phyloP scores from a whole-genome alignment of 2,888 invertebrate genomes.

The Acanthococcus lagerstroemiae region DNA sequence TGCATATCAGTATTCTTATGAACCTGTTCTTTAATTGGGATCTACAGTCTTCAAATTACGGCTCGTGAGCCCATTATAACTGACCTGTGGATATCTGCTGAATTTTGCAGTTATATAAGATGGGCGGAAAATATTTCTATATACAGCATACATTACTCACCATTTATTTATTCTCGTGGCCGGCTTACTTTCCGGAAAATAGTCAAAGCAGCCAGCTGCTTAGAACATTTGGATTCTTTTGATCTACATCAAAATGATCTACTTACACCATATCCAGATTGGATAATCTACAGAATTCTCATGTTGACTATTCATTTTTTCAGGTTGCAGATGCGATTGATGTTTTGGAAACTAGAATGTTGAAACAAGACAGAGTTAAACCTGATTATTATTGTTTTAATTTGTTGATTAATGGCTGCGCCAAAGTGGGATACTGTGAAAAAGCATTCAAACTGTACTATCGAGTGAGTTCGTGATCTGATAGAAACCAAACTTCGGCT shows the following conservation, averaged over 20 bases:
- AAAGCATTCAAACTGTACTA: slow-evolving; percentile 76
- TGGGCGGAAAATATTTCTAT: no score
- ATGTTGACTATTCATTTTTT: slow-evolving; percentile 16
- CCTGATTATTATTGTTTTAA: slow-evolving; percentile 72
- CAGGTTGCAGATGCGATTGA: slow-evolving; percentile 60
- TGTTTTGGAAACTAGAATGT: slow-evolving; percentile 64
- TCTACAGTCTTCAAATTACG: no score
- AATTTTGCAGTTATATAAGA: no score
- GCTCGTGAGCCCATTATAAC: no score
- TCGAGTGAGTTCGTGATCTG: slow-evolving; percentile 43
- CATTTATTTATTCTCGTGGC: no score
- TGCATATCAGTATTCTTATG: no score
- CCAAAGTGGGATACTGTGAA: slow-evolving; percentile 69
- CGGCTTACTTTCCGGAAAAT: no score
- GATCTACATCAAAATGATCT: not conserved
- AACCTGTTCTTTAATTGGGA: no score
- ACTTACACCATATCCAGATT: not conserved
- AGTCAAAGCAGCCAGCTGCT: no score
- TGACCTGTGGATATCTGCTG: no score
- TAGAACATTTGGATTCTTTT: not conserved
- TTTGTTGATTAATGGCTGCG: slow-evolving; percentile 72
- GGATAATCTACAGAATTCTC: not conserved
- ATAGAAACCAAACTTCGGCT: no score
- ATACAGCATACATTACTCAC: no score
- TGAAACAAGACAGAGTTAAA: slow-evolving; percentile 63